Base-by-base conservation (phyloP, 2,888 invertebrate genomes). In the Macrostomum cliftonense region DNA sequence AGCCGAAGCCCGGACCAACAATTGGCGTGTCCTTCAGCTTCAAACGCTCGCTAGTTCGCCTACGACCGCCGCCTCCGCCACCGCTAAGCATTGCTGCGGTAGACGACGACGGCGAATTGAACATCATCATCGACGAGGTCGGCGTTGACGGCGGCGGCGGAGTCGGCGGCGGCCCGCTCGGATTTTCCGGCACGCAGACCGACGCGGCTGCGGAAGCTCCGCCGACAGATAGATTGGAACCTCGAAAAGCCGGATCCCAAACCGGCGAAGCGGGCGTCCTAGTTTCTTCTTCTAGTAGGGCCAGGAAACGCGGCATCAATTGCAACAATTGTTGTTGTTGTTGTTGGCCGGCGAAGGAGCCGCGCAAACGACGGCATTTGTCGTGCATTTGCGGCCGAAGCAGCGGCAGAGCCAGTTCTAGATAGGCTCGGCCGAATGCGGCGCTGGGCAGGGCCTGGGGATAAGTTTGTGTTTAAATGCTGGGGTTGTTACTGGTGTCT, bases 261-360 rank as follows among this genome's bases (percentile, higher is more conserved):
- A 91, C 88, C 0, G 87, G 86, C 0, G 89, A 89, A 61, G 76
- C 80, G 20, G 79, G 74, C 19, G 81, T 79, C 65, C 85, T 82
- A 47, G 91, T 79, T 64, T 91, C 91, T 52, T 82, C 81, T 60
- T 89, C 86, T 11, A 91, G 72, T 62, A 84, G 75, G 13, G 84
- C 81, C 50, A 93, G 73, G 71, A 93, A 89, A 52, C 85, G 83
- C 42, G 62, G 52, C 50, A 17, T 28, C 11, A 16, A 9, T 21
- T 47, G 16, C 42, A n/a, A 9, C 37, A 40, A 40, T 14, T 16
- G 20, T 12, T 20, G 14, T 12, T 28, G 28, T 9, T 28, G 28
- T 9, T 28, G 28, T 9, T 28, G 28, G 9, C 28, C 17, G 19
- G 17, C 40, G 16, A 2, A 2, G 19, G 19, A 2, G 40, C 16